These are phyloP conservation scores for Papilio aristodemus DNA, from an alignment of 1,140 invertebrate species.

Conservation along the genomic window DNA sequence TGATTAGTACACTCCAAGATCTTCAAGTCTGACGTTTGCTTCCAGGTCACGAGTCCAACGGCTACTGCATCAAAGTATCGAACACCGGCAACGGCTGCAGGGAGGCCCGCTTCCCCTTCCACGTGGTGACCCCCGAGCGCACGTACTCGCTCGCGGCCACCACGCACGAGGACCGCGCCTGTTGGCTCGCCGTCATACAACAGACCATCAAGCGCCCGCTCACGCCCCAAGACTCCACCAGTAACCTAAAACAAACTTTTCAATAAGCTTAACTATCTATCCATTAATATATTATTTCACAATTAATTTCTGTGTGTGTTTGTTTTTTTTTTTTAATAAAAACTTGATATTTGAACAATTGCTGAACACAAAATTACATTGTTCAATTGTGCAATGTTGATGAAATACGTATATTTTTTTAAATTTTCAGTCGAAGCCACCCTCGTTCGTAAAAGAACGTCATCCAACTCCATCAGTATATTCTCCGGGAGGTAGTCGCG, in stretches of 20 bases:
- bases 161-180: conserved; percentile 87
- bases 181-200: conserved; percentile 90
- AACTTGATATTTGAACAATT: too few species aligned
- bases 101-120: conserved; percentile 90
- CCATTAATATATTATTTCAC: too few species aligned
- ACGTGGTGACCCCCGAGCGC: conserved; percentile 91
- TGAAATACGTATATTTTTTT: conserved; percentile 40
- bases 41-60: conserved; percentile 87
- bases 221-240: conserved; percentile 88
- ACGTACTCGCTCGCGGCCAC: conserved; percentile 91
- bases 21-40: conserved; percentile 4
- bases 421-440: conserved; percentile 85
- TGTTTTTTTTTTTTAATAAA: conserved; percentile 85
- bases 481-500: conserved; percentile 84
- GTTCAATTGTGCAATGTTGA: not conserved
- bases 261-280: too few species aligned
- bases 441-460: conserved; percentile 86
- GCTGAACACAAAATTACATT: not conserved
- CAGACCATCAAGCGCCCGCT: conserved; percentile 88
- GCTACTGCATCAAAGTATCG: conserved; percentile 83
- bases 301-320: too few species aligned
- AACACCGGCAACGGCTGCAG: conserved; percentile 83
- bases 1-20: not conserved
- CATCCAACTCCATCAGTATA: conserved; percentile 86
- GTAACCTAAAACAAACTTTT: conserved; percentile 73